Conservation (phyloP, 2,797 vertebrate genomes). For the Manis pentadactyla region DNA sequence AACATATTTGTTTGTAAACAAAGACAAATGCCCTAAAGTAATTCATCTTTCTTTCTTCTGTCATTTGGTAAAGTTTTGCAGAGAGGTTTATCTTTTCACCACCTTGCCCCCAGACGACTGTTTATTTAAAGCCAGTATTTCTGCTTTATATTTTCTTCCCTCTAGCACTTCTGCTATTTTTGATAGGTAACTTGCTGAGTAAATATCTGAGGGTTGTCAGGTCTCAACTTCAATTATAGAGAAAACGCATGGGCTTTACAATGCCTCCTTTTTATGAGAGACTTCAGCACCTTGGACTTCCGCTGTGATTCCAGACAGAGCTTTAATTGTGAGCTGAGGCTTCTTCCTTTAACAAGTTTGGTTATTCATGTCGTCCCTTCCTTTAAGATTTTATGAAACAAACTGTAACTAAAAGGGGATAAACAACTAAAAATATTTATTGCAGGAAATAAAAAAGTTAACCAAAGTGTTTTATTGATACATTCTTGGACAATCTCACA, state of each 20-base stretch:
- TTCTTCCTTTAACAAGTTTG: neutral
- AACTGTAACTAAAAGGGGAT: conserved; percentile 73
- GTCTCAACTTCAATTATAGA: neutral
- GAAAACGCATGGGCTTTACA: neutral
- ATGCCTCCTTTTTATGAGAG: neutral
- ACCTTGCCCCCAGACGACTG: neutral
- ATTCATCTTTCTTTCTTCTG: neutral
- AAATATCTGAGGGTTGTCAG: neutral
- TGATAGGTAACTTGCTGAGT: neutral
- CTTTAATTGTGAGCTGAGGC: too few relatives aligned
- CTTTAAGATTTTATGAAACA: neutral
- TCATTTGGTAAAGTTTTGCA: neutral
- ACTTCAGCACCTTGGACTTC: neutral
- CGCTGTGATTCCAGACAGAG: neutral
- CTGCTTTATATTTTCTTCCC: neutral
- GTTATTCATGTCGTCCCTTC: fast-evolving
- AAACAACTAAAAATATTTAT: conserved; percentile 84
- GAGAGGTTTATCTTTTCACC: neutral
- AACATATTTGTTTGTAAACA: neutral
- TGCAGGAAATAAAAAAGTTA: conserved; percentile 94
- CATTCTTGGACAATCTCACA: conserved; percentile 99
- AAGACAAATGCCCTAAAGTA: neutral
- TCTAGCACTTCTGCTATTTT: neutral
- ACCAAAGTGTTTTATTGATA: conserved; percentile 98
- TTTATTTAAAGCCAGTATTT: neutral